Evolutionary conservation across 2,113 vertebrate genomes (phyloP), one percentile per base, ranked within the genome.

Genomic region (Salvelinus sp.): DNA sequence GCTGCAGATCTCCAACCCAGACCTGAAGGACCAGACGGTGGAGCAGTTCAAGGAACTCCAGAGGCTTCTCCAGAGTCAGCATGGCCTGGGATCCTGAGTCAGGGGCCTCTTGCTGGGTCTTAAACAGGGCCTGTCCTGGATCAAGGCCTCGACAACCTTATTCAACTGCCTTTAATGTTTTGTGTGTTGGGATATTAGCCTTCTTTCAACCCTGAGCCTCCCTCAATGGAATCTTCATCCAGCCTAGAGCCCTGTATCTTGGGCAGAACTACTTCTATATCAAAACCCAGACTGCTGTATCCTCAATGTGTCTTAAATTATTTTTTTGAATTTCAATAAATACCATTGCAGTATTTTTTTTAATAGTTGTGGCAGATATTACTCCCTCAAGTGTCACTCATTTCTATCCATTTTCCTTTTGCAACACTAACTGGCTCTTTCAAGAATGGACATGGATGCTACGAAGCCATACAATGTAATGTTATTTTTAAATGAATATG

Each of bases 21-120:
- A 99, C 69, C 94, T 98, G 27, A 97, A 99, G 86, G 97, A 98
- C 91, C 93, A 89, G 83, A 95, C 97, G 16, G 96, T 98, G 83
- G 93, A 95, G 54, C 97, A 98, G 84, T 97, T 99, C 82, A 99
- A 98, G 80, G 97, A 98, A 88, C 93, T 99, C 16, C 96, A 97
- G 82, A 93, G 94, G 77, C 92, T 98, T 12, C 95, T 97, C 87
- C 96, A 97, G 86, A 91, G 84, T 62, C 97, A 98, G 75, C 94
- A 97, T 48, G 86, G 80, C n/a, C 91, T 93, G n/a, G 90, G 82
- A 0, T 88, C 92, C 0, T 94, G 79, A 77, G 28, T 4, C 47
- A 23, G 13, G 38, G 27, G 28, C 44, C 23, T 22, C n/a, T 22
- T 62, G 9, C n/a, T 22, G 20, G 9, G 20, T 62, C 54, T 57